Conservation (phyloP, 2,797 vertebrate species). For the Craterocephalus amniculus region DNA sequence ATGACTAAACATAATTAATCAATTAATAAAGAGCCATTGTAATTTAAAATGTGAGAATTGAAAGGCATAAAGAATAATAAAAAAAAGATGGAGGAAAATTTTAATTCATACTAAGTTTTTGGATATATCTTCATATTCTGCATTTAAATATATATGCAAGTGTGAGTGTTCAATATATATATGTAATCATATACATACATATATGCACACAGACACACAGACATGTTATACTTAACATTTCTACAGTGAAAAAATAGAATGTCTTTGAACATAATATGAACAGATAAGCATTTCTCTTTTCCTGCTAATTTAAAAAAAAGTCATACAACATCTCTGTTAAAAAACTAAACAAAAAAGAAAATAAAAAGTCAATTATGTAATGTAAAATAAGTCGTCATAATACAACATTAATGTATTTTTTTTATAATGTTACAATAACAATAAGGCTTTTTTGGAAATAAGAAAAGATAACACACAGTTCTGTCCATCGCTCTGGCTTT, state of each 20-base stretch:
- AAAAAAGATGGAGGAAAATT: constrained; percentile 58
- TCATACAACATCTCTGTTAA: constrained; percentile 89
- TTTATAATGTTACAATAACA: constrained; percentile 83
- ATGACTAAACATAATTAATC: constrained; percentile 18
- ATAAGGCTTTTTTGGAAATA: constrained; percentile 90
- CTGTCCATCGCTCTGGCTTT: constrained; percentile 73
- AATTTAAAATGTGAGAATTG: constrained; percentile 67
- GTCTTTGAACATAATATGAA: constrained; percentile 95
- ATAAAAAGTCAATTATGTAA: constrained; percentile 77
- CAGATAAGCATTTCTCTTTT: constrained; percentile 89
- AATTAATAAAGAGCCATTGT: constrained; percentile 43
- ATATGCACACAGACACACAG: constrained; percentile 65
- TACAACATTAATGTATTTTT: constrained; percentile 80
- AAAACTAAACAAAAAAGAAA: constrained; percentile 78
- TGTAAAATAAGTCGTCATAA: constrained; percentile 80
- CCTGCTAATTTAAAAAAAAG: constrained; percentile 73
- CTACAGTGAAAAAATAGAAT: constrained; percentile 98
- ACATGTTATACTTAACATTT: constrained; percentile 86
- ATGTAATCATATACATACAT: constrained; percentile 33
- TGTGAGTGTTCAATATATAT: constrained; percentile 68
- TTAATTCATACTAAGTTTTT: constrained; percentile 79
- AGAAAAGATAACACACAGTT: constrained; percentile 81
- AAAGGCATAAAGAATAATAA: constrained; percentile 60
- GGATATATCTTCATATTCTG: constrained; percentile 86
- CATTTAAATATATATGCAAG: constrained; percentile 85